Base-by-base conservation (phyloP, 2,888 invertebrate species). In the Orthosia cruda region DNA sequence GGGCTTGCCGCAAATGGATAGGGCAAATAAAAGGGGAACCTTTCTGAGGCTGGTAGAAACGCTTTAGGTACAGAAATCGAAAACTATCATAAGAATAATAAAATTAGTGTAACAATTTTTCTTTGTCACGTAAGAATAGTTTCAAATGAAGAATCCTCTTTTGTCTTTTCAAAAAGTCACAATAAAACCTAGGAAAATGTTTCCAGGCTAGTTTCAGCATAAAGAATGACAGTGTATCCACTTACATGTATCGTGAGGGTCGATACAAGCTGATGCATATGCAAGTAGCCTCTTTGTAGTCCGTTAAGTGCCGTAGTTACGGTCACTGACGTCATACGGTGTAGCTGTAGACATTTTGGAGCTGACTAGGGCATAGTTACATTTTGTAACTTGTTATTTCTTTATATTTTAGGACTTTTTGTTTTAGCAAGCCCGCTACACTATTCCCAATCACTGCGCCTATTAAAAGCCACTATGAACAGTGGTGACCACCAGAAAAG, bases 211-310 rank as follows among this genome's bases (percentile, higher is more conserved):
- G 16, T 70, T 76, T 47, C 1, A 26, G 64, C 49, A 65, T 65
- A 76, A 75, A 57, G 40, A 72, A 68, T 80, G 64, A 57, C 49
- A 71, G 15, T 11, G 61, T 69, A 70, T 50, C 59, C 64, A 73
- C 72, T 79, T 59, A 74, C 77, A 73, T 63, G 68, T 71, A 62
- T 71, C 70, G 72, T 61, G n/a, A 26, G 71, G 86, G 72, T 86
- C 86, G 75, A 86, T 78, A 70, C 52, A 50, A 50, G 16, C 62
- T 62, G 80, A 80, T 80, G 80, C 80, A 80, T 80, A 80, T 80
- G 80, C 80, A 80, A 80, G 80, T 80, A 67, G 80, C 52, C 80
- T 67, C 80, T 71, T 76, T 67, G 76, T 71, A 64, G 54, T 50
- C 72, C 23, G 65, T 57, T 76, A 80, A 80, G 71, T 71, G 76